phyloP scores from a whole-genome alignment of 2,888 invertebrate genomes.

The Meliscaeva auricollis region DNA sequence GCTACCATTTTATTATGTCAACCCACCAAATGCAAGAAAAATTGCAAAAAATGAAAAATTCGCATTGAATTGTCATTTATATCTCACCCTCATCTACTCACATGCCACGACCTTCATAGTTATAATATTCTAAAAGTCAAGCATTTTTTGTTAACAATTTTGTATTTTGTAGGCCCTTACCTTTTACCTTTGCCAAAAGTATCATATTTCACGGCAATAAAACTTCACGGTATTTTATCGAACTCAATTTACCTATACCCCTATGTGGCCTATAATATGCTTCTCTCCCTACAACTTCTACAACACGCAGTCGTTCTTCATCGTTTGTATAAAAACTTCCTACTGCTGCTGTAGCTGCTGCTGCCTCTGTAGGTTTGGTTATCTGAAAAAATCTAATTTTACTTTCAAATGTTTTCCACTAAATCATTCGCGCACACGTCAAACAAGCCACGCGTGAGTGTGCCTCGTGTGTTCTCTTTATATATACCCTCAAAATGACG shows the following conservation, averaged over 20 bases:
- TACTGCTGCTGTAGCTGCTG: background rate
- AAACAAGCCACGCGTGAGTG: conserved; percentile 69
- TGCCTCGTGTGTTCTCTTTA: conserved; percentile 39
- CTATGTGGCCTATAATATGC: background rate
- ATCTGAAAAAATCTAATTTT: conserved; percentile 80
- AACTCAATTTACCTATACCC: conserved; percentile 59
- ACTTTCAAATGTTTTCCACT: conserved; percentile 77
- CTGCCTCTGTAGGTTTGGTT: conserved; percentile 51
- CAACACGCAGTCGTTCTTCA: background rate
- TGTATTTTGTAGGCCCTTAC: background rate
- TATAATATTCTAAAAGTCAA: too few species aligned
- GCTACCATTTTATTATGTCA: too few species aligned
- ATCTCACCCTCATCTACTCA: too few species aligned
- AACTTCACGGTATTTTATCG: conserved; percentile 63
- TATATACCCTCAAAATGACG: conserved; percentile 58
- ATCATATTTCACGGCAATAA: conserved; percentile 72
- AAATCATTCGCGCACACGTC: conserved; percentile 76
- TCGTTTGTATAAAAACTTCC: background rate
- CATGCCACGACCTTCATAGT: too few species aligned
- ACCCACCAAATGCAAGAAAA: too few species aligned
- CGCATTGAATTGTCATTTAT: too few species aligned
- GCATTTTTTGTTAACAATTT: background rate
- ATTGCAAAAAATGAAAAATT: too few species aligned
- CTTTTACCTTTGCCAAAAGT: background rate
- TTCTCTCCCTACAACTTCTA: background rate